Conservation (phyloP, 2,113 vertebrate species). For the Chinchilla lanigera region DNA sequence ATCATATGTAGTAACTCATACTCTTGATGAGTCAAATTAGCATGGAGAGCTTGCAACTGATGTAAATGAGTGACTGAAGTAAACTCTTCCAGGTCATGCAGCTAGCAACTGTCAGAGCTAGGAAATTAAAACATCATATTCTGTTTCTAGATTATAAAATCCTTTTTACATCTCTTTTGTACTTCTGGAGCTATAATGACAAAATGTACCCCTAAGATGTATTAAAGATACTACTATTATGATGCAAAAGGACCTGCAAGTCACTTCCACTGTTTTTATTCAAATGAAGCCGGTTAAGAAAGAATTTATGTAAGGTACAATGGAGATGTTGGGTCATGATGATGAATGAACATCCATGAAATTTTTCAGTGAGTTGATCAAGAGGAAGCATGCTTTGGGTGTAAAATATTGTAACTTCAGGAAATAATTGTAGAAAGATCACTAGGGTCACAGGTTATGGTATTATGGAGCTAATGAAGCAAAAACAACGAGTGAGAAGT, state of each 20-base stretch:
- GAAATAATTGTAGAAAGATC: background rate
- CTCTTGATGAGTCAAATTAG: background rate
- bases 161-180: background rate
- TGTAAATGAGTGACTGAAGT: background rate
- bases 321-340: background rate
- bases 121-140: background rate
- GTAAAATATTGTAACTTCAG: background rate
- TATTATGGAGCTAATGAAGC: background rate
- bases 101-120: background rate
- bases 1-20: background rate
- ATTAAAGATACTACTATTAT: background rate
- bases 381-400: background rate
- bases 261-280: background rate
- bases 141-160: background rate
- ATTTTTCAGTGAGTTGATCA: background rate
- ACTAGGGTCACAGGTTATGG: background rate
- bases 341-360: background rate
- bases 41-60: background rate
- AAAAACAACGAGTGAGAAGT: background rate
- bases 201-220: background rate
- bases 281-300: background rate
- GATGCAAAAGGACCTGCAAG: background rate
- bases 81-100: background rate
- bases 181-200: background rate
- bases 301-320: background rate